phyloP scores from a whole-genome alignment of 2,888 invertebrate species.

The Luperina testacea region DNA sequence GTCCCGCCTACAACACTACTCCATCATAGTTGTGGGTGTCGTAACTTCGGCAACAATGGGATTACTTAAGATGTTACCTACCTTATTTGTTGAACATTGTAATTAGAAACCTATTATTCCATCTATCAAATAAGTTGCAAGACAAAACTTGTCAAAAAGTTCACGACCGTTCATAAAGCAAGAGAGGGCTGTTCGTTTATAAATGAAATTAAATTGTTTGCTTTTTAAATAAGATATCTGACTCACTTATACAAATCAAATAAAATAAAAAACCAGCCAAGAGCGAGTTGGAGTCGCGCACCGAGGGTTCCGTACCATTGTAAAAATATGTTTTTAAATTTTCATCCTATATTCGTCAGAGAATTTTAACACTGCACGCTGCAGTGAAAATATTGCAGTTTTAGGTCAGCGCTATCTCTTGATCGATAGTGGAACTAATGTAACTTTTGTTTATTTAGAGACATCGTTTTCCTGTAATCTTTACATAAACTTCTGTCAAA shows the following conservation, averaged over 20 bases:
- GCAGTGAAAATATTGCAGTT: too few relatives aligned
- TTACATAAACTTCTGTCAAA: too few relatives aligned
- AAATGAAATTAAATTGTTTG: background rate
- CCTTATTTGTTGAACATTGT: conserved; percentile 1
- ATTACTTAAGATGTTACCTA: conserved; percentile 6
- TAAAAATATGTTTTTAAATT: too few relatives aligned
- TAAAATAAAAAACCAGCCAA: too few relatives aligned
- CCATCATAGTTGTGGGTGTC: conserved; percentile 23
- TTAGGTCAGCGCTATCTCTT: too few relatives aligned
- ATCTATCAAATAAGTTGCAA: background rate
- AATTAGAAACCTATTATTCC: conserved; percentile 28
- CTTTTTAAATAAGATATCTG: background rate
- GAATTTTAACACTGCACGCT: too few relatives aligned
- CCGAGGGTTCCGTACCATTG: too few relatives aligned
- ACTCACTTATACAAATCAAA: background rate
- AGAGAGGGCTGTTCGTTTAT: background rate
- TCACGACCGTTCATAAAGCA: background rate
- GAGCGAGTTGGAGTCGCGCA: too few relatives aligned
- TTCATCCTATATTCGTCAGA: too few relatives aligned
- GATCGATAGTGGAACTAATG: too few relatives aligned
- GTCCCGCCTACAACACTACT: conserved; percentile 25
- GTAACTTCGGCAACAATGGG: conserved; percentile 34
- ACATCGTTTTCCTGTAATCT: too few relatives aligned
- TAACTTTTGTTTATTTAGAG: too few relatives aligned
- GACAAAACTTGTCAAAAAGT: background rate